Evolutionary conservation across 2,888 invertebrate genomes (phyloP).

Genomic region (Gymnosoma rotundatum): DNA sequence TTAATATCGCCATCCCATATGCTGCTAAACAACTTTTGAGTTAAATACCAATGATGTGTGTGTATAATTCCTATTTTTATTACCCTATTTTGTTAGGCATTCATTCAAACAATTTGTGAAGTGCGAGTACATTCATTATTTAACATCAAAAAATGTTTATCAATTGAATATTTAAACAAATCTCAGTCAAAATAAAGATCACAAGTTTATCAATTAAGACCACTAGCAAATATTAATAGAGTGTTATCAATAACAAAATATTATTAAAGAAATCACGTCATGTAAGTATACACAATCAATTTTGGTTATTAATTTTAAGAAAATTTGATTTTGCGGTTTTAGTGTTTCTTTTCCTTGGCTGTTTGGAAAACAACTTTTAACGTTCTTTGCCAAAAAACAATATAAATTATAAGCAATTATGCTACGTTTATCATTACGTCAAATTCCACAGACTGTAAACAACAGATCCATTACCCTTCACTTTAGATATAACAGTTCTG

Average conservation of each 20-base stretch:
- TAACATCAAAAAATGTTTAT: neutral
- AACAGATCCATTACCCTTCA: conserved; percentile 39
- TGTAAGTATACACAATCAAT: neutral
- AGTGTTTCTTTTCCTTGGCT: neutral
- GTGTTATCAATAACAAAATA: neutral
- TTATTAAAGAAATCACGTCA: neutral
- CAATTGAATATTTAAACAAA: neutral
- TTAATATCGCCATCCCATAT: too few relatives aligned
- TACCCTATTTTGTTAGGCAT: neutral
- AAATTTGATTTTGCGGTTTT: neutral
- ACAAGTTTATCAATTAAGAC: conserved; percentile 64
- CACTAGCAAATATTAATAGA: conserved; percentile 39
- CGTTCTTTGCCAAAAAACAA: neutral
- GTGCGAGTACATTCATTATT: too few relatives aligned
- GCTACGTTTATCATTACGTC: conserved; percentile 31
- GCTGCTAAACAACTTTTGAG: too few relatives aligned
- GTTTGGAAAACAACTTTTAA: conserved; percentile 3
- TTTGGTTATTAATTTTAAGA: neutral
- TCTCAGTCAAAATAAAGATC: conserved; percentile 33
- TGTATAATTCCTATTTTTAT: neutral
- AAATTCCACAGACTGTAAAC: conserved; percentile 35
- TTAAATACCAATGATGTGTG: too few relatives aligned
- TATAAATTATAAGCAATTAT: neutral
- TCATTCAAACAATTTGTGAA: too few relatives aligned
- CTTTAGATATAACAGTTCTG: conserved; percentile 44